These are phyloP conservation scores for Xiphophorus couchianus DNA, from an alignment of 2,113 vertebrate species.

Conservation along the genomic window DNA sequence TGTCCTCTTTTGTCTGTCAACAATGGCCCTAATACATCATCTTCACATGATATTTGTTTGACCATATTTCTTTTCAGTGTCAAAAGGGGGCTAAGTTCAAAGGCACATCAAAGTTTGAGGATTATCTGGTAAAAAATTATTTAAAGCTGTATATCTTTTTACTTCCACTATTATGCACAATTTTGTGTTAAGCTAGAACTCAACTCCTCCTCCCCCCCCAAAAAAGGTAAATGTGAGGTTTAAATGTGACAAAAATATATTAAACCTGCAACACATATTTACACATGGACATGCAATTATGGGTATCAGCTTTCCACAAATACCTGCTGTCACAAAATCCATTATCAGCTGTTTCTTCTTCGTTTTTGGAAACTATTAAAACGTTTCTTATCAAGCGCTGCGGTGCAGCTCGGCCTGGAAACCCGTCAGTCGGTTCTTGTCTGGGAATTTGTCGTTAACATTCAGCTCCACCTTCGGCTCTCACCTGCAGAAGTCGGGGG, in stretches of 20 bases:
- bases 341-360: slow-evolving; percentile 41
- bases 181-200: too few relatives aligned
- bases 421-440: not conserved
- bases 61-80: too few relatives aligned
- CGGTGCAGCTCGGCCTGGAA: not conserved
- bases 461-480: slow-evolving; percentile 34
- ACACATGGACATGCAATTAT: not conserved
- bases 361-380: slow-evolving; percentile 26
- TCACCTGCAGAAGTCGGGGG: slow-evolving; percentile 99
- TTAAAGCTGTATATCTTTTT: too few relatives aligned
- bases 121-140: too few relatives aligned
- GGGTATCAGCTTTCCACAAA: slow-evolving; percentile 25
- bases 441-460: slow-evolving; percentile 20
- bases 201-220: too few relatives aligned
- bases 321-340: slow-evolving; percentile 31
- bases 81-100: too few relatives aligned
- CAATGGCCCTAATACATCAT: too few relatives aligned
- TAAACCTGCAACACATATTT: too few relatives aligned
- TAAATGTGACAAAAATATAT: not conserved
- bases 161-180: too few relatives aligned
- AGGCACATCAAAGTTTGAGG: too few relatives aligned
- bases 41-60: too few relatives aligned
- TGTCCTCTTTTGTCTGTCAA: too few relatives aligned
- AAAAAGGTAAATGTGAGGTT: not conserved
- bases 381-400: slow-evolving; percentile 40